Conservation (phyloP, 2,888 invertebrate species). For the Ctena decussata region DNA sequence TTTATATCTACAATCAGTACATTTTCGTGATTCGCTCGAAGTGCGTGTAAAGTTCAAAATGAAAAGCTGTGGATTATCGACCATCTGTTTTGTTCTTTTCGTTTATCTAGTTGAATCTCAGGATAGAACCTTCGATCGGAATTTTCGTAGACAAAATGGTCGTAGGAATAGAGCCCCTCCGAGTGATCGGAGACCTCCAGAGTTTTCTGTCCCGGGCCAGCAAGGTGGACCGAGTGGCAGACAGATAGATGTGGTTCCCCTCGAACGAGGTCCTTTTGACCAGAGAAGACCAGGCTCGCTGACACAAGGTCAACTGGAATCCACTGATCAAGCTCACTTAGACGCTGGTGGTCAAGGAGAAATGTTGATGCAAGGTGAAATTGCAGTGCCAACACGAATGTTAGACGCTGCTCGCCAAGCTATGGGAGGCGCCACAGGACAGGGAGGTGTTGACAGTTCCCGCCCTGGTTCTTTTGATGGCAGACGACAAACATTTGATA, state of each 20-base stretch:
- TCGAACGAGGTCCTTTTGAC: not conserved
- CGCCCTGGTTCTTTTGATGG: not conserved
- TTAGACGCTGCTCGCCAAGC: not conserved
- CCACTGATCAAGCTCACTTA: not conserved
- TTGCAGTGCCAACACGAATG: not conserved
- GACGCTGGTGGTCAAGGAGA: constrained; percentile 4
- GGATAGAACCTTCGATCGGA: not conserved
- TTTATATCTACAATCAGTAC: not conserved
- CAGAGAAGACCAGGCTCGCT: not conserved
- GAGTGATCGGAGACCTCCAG: not conserved
- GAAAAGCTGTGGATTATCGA: not conserved
- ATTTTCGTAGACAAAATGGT: not conserved
- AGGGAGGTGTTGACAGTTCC: not conserved
- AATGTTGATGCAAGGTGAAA: not conserved
- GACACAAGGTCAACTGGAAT: not conserved
- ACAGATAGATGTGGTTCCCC: not conserved
- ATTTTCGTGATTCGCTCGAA: not conserved
- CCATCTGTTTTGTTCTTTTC: not conserved
- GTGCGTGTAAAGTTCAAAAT: not conserved
- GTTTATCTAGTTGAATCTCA: not conserved
- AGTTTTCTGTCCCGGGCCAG: not conserved
- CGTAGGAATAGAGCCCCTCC: not conserved
- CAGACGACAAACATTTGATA: not conserved
- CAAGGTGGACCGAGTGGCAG: not conserved
- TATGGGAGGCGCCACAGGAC: not conserved